These are phyloP conservation scores for Disparrhopalites patrizii DNA, from an alignment of 2,888 invertebrate species.

Conservation along the genomic window DNA sequence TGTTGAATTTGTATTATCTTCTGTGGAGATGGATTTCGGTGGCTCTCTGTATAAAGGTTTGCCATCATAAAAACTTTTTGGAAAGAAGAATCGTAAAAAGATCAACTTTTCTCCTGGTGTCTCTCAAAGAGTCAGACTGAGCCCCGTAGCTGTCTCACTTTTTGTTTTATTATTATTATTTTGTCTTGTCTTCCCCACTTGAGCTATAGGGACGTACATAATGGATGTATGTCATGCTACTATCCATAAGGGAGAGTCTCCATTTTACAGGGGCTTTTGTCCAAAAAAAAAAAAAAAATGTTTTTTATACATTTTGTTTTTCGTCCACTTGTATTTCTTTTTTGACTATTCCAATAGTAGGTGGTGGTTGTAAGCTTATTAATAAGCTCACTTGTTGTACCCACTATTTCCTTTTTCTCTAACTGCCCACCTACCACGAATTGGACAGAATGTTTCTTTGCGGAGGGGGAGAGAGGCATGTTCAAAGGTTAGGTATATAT, in stretches of 20 bases:
- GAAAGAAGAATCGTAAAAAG: constrained; percentile 26
- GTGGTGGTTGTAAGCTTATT: too few relatives aligned
- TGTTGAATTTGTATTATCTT: constrained; percentile 19
- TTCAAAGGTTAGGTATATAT: too few relatives aligned
- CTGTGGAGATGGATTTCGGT: constrained; percentile 19
- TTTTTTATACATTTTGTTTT: too few relatives aligned
- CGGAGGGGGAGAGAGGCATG: too few relatives aligned
- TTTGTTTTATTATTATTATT: neutral
- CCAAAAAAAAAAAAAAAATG: too few relatives aligned
- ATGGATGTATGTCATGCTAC: neutral
- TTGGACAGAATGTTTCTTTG: neutral
- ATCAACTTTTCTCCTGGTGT: constrained; percentile 4
- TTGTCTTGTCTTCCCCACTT: neutral
- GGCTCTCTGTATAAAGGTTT: constrained; percentile 6
- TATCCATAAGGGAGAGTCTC: too few relatives aligned
- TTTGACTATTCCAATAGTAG: too few relatives aligned
- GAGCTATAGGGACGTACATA: neutral
- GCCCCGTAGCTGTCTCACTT: too few relatives aligned
- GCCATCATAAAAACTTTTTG: constrained; percentile 23
- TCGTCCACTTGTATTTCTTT: too few relatives aligned
- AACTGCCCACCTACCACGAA: neutral
- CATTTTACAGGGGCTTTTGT: too few relatives aligned
- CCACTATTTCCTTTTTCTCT: neutral
- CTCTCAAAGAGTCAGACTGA: too few relatives aligned
- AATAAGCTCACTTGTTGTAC: neutral